phyloP scores from a whole-genome alignment of 2,888 invertebrate genomes.

The Coecobrya sp. region DNA sequence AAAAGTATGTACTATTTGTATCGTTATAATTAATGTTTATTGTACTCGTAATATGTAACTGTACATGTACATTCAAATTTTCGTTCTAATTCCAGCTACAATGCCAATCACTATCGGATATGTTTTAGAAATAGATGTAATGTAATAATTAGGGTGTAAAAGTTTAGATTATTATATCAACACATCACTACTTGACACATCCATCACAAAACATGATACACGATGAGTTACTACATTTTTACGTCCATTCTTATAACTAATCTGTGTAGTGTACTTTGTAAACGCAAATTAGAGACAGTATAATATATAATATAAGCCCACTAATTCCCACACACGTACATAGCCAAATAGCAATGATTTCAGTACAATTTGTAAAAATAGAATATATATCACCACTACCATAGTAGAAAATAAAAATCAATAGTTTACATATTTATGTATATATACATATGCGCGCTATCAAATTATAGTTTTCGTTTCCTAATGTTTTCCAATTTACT shows the following conservation, averaged over 20 bases:
- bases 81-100: too few species aligned
- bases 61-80: too few species aligned
- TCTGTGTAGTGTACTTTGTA: too few species aligned
- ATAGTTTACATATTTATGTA: neutral
- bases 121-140: too few species aligned
- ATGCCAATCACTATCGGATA: too few species aligned
- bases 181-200: neutral
- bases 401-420: neutral
- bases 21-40: too few species aligned
- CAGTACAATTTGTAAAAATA: slow-evolving; percentile 17
- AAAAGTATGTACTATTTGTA: too few species aligned
- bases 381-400: neutral
- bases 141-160: neutral
- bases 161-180: neutral
- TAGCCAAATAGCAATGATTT: neutral
- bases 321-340: too few species aligned
- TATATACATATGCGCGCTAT: neutral
- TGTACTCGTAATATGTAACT: too few species aligned
- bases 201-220: neutral
- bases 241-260: neutral
- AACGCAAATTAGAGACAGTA: too few species aligned
- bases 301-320: too few species aligned
- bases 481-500: neutral
- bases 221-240: slow-evolving; percentile 13
- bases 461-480: neutral